phyloP scores from a whole-genome alignment of 2,113 vertebrate genomes.

The Ia io region DNA sequence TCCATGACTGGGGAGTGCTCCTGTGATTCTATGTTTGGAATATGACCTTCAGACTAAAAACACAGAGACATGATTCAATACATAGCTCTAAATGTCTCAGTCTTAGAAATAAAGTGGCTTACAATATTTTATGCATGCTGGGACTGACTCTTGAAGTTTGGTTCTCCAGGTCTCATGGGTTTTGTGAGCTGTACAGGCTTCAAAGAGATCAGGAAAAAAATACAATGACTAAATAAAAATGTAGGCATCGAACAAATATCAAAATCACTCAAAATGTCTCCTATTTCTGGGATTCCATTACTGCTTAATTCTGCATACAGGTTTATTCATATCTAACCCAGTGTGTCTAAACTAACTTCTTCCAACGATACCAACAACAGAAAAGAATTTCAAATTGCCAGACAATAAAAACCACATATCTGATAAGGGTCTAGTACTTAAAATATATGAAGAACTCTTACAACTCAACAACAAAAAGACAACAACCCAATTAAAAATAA shows the following conservation, averaged over 20 bases:
- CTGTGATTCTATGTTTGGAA: conserved; percentile 25
- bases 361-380: neutral
- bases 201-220: neutral
- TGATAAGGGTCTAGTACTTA: neutral
- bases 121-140: neutral
- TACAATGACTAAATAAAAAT: conserved; percentile 28
- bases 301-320: neutral
- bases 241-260: neutral
- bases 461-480: conserved; percentile 13
- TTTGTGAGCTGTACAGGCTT: neutral
- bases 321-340: neutral
- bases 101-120: neutral
- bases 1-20: neutral
- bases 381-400: conserved; percentile 25
- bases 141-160: neutral
- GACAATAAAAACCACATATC: neutral
- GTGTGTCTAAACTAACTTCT: neutral
- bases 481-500: neutral
- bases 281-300: conserved; percentile 4
- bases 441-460: neutral
- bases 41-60: conserved; percentile 26
- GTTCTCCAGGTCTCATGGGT: neutral
- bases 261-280: conserved; percentile 35
- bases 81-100: neutral
- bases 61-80: neutral